Base-by-base conservation (phyloP, 2,113 vertebrate genomes). In the Halichoerus grypus region DNA sequence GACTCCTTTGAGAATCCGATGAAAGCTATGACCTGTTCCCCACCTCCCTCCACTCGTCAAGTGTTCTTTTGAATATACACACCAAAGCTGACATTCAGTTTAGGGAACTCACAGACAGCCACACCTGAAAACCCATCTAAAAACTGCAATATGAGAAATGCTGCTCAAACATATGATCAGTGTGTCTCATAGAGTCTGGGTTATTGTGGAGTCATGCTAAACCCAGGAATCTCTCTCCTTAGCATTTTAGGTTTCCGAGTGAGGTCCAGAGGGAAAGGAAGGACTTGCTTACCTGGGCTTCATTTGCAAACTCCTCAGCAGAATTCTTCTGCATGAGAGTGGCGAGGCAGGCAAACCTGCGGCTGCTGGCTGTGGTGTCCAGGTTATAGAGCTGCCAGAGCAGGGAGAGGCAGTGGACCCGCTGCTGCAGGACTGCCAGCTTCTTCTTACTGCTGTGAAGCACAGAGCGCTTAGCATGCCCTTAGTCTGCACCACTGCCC, bases 291-390 rank as follows among this genome's bases (percentile, higher is more conserved):
- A 97, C 95, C 92, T 96, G 95, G 36, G 89, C 67, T 77, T 97
- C 92, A 51, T 65, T 79, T 69, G 92, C 90, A 77, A 85, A 83
- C 59, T 85, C 89, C 55, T 94, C 46, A 0, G 79, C 94, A 88
- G 89, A 90, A 59, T 98, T 97, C 72, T 96, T 84, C 90, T 98
- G 97, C 97, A 97, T 98, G 3, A 95, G 90, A 61, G 46, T 33
- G 49, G 95, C 97, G 12, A 97, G 91, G n/a, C 36, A 79, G 67
- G 97, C 94, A 53, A 96, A 88, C 21, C 55, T 92, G 79, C 10
- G 91, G 67, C 81, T 88, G 42, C 67, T 92, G 86, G 95, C 33
- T 53, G 95, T 94, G 67, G 79, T 59, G 53, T 96, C 96, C 42
- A 92, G 59, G 71, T 71, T 94, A 42, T 90, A 97, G 67, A 97